Conservation (phyloP, 2,888 invertebrate genomes). For the Drosophila meridionalis region DNA sequence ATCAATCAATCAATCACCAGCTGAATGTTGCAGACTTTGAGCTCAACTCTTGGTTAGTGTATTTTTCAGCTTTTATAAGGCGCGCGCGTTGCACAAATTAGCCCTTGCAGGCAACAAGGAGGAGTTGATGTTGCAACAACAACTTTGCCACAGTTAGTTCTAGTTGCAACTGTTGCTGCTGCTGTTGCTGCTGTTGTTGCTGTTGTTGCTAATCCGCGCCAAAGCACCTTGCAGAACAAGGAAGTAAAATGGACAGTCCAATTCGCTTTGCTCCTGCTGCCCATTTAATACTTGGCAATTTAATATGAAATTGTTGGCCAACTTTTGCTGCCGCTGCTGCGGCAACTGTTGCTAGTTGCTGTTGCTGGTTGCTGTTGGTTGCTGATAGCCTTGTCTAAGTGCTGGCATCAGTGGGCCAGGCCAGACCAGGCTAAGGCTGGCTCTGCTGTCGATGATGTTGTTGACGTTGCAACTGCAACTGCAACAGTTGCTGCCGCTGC, state of each 20-base stretch:
- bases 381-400: slow-evolving; percentile 82
- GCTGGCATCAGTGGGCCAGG: slow-evolving; percentile 75
- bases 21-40: background rate
- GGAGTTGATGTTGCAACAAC: slow-evolving; percentile 42
- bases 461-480: slow-evolving; percentile 60
- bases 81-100: slow-evolving; percentile 71
- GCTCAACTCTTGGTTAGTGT: slow-evolving; percentile 10
- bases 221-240: slow-evolving; percentile 75
- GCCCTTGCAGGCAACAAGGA: slow-evolving; percentile 77
- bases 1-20: background rate
- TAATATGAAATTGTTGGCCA: slow-evolving; percentile 82
- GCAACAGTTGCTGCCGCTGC: slow-evolving; percentile 49
- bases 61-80: background rate
- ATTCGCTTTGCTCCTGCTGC: slow-evolving; percentile 49
- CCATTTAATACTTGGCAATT: slow-evolving; percentile 82
- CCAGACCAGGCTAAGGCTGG: slow-evolving; percentile 24
- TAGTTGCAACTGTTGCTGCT: slow-evolving; percentile 16
- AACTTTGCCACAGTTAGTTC: slow-evolving; percentile 35
- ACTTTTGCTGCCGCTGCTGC: slow-evolving; percentile 56
- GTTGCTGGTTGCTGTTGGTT: slow-evolving; percentile 65
- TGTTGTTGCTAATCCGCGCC: slow-evolving; percentile 66
- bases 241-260: slow-evolving; percentile 68
- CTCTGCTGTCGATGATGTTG: slow-evolving; percentile 61
- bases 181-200: slow-evolving; percentile 29
- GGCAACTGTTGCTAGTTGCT: slow-evolving; percentile 10